Evolutionary conservation across 1,140 invertebrate genomes (phyloP), one percentile per base, ranked within the genome.

Genomic region (Gonatopus flavifemur): DNA sequence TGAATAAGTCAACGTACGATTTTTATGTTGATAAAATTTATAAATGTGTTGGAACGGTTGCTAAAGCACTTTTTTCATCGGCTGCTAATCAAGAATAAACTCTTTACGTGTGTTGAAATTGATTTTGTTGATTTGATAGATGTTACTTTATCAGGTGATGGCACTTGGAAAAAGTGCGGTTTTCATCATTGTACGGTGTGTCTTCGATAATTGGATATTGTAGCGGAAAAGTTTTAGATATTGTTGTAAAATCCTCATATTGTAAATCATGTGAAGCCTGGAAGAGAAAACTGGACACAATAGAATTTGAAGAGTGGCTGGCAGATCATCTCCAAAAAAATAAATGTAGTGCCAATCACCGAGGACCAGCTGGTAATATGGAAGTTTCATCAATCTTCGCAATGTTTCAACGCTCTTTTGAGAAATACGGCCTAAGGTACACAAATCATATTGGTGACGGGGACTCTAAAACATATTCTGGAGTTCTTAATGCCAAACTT

Each of bases 371-470:
- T 20, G 53, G 53, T 18, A 55, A 49, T 10, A 50, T 50, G 53
- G 41, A 55, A 42, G 47, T 46, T 8, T 3, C 10, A 5, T 3
- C 41, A 9, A 24, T 55, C 20, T 18, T 45, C 16, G 47, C 32
- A 55, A 54, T 63, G 40, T 63, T 57, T 37, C 16, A 40, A 22
- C 45, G 54, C 7, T 57, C 52, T 15, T 19, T 16, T 8, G 41
- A 38, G 19, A 45, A 42, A 39, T 31, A 40, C 25, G 47, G 47
- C 2, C 12, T 51, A 8, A 38, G 16, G 12, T 54, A 42, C 18
- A n/a, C 2, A 20, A 42, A 32, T 2, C 32, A 42, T 13, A 46
- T 42, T 19, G 40, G 40, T 4, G 59, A 62, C 31, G 62, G 50
- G n/a, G 55, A 61, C 38, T 25, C 30, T 2, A 56, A 57, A 37